A percentile compares a stretch with the other conserved stretches of the same genome.
Conservation (phyloP, 64 coral and sea anemone species). For the Platygyra sinensis region DNA sequence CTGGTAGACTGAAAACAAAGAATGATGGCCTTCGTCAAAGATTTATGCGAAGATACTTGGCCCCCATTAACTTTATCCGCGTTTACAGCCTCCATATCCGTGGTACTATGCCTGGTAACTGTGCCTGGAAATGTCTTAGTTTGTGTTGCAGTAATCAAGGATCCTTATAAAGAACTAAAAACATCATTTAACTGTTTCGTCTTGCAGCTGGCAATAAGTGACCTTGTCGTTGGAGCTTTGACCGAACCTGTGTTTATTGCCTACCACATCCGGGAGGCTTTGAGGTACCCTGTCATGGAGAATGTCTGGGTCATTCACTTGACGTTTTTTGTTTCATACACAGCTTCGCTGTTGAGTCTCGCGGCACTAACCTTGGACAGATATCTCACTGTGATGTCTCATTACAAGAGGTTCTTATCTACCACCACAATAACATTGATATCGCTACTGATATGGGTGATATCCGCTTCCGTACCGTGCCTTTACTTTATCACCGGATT, state of each 20-base stretch:
- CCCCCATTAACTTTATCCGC: slow-evolving; percentile 67
- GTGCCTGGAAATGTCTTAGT: slow-evolving; percentile 90
- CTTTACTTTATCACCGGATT: slow-evolving; percentile 73
- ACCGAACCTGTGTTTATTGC: slow-evolving; percentile 79
- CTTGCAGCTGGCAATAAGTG: slow-evolving; percentile 70
- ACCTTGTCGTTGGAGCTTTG: slow-evolving; percentile 73
- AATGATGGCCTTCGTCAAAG: slow-evolving; percentile 71
- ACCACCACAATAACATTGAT: slow-evolving; percentile 45
- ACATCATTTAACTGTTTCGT: slow-evolving; percentile 93
- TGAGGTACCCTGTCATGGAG: slow-evolving; percentile 63
- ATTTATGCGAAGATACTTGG: slow-evolving; percentile 59
- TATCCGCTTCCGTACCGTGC: slow-evolving; percentile 54
- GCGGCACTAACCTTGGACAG: slow-evolving; percentile 81
- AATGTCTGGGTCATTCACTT: slow-evolving; percentile 67
- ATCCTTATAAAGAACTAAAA: slow-evolving; percentile 75
- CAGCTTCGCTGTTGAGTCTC: slow-evolving; percentile 75
- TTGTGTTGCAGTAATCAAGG: slow-evolving; percentile 66
- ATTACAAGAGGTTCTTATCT: slow-evolving; percentile 60
- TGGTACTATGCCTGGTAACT: slow-evolving; percentile 66
- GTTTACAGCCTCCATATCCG: slow-evolving; percentile 69
- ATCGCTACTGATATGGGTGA: slow-evolving; percentile 75
- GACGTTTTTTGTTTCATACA: slow-evolving; percentile 76
- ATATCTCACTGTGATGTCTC: slow-evolving; percentile 78
- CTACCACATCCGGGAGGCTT: slow-evolving; percentile 76
- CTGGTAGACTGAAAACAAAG: neutral